Conservation (phyloP, 2,113 vertebrate species). For the Cavia aperea region DNA sequence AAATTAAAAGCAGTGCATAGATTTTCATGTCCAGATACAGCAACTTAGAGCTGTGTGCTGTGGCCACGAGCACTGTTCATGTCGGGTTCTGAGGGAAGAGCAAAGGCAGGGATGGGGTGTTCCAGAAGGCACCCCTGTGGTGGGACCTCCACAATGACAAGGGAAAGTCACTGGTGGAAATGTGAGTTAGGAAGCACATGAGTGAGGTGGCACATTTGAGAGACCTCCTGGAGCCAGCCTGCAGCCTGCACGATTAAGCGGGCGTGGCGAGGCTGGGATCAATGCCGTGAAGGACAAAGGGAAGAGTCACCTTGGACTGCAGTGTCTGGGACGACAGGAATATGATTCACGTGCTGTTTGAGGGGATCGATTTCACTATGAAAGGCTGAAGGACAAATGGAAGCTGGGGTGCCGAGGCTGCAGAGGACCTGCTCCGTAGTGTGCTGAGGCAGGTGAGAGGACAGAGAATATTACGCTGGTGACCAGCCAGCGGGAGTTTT, state of each 20-base stretch:
- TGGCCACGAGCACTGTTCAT: not conserved
- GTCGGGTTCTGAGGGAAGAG: not conserved
- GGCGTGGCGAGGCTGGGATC: not conserved
- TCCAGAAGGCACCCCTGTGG: not conserved
- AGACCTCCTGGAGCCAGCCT: not conserved
- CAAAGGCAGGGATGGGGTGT: not conserved
- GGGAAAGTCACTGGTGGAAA: not conserved
- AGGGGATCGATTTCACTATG: not conserved
- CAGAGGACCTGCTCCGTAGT: not conserved
- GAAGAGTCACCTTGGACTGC: not conserved
- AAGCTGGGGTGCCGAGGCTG: rapidly evolving
- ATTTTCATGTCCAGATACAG: not conserved
- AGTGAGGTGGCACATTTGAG: not conserved
- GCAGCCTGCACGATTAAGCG: not conserved
- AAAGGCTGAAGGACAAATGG: not conserved
- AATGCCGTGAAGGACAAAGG: not conserved
- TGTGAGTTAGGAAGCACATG: not conserved
- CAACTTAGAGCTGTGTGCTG: not conserved
- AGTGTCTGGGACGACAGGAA: not conserved
- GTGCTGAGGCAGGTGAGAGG: not conserved
- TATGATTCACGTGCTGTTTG: not conserved
- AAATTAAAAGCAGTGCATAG: not conserved
- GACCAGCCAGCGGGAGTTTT: not conserved
- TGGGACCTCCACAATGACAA: not conserved
- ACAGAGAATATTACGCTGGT: not conserved